Percentiles rank a stretch among this genome's conserved stretches.
Evolutionary conservation across 2,113 vertebrate genomes (phyloP).

Genomic region (Rhombomys opimus): DNA sequence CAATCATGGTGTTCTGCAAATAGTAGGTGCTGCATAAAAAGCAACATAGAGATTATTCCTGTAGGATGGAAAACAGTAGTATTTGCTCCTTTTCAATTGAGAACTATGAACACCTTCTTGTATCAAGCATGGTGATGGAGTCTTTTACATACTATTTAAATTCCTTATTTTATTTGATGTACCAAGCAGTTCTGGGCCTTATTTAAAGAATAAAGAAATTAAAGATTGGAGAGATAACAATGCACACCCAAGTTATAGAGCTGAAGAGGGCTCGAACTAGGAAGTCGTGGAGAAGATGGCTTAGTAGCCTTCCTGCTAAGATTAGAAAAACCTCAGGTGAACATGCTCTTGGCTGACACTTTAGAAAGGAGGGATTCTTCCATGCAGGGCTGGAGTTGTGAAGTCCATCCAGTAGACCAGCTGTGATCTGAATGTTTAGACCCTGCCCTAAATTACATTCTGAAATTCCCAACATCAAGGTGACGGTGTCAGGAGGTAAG

Average conservation of each 20-base stretch:
- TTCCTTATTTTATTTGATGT: not conserved
- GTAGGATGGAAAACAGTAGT: not conserved
- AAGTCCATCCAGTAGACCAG: not conserved
- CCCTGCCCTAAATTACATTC: not conserved
- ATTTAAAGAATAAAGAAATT: not conserved
- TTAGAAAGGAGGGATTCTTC: not conserved
- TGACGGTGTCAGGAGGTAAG: not conserved
- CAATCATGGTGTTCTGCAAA: not conserved
- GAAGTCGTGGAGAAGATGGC: not conserved
- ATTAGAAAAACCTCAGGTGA: not conserved
- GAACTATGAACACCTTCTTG: not conserved
- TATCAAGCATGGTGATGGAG: not conserved
- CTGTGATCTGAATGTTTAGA: not conserved
- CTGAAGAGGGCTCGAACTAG: not conserved
- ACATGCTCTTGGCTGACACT: not conserved
- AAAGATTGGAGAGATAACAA: not conserved
- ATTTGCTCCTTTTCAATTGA: slow-evolving; percentile 22
- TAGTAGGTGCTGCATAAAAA: not conserved
- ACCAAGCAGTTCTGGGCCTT: not conserved
- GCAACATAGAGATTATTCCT: slow-evolving; percentile 2
- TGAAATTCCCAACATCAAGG: not conserved
- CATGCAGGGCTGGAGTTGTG: not conserved
- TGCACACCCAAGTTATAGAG: not conserved
- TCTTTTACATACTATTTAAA: slow-evolving; percentile 8
- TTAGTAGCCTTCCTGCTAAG: not conserved